Evolutionary conservation across 2,888 invertebrate genomes (phyloP).

Genomic region (Aphrophora alni): DNA sequence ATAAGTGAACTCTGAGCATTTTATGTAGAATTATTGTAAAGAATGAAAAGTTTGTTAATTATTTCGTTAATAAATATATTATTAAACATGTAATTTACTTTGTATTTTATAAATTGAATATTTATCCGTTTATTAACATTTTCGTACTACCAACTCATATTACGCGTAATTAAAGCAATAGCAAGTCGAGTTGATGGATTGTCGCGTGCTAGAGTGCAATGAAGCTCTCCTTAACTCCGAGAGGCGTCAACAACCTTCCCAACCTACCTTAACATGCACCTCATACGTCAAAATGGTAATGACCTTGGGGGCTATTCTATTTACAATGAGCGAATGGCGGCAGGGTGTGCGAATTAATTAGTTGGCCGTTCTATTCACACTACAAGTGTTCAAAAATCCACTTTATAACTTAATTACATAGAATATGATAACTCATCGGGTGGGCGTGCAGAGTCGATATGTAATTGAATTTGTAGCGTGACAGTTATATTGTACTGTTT

Average conservation of each 20-base stretch:
- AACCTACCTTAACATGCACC: slow-evolving; percentile 6
- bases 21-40: too few relatives aligned
- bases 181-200: background rate
- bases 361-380: background rate
- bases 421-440: background rate
- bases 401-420: background rate
- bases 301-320: slow-evolving; percentile 6
- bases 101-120: too few relatives aligned
- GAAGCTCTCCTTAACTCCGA: background rate
- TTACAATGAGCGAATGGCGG: slow-evolving; percentile 6
- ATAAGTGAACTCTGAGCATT: too few relatives aligned
- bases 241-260: slow-evolving; percentile 7
- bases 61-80: too few relatives aligned
- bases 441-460: background rate
- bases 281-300: slow-evolving; percentile 9
- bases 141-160: too few relatives aligned
- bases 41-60: too few relatives aligned
- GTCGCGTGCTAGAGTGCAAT: background rate
- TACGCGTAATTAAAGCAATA: too few relatives aligned
- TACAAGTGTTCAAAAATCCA: background rate
- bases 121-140: too few relatives aligned
- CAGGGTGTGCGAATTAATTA: background rate
- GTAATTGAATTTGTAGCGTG: background rate
- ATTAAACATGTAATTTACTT: too few relatives aligned
- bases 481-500: too few relatives aligned